Evolutionary conservation across 1,140 invertebrate species (phyloP), one percentile per base, ranked within the genome.

Genomic region (Nasonia vitripennis): DNA sequence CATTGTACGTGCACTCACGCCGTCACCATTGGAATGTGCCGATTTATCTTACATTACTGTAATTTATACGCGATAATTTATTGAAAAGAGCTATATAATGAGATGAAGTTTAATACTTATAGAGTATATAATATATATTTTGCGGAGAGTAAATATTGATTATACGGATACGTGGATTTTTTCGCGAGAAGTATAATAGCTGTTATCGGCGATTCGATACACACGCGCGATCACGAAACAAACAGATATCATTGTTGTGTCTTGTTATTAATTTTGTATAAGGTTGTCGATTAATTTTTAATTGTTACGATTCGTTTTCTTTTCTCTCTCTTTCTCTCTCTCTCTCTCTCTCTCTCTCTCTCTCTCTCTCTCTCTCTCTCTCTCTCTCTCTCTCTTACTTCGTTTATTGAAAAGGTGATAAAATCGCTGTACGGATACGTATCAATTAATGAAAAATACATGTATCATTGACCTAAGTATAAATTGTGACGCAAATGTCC

Each of bases 241-340:
- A 20, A n/a, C 55, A 20, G 20, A 62, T 62, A 62, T 62, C 17
- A 62, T 62, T 62, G 17, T 81, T 71, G 14, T 71, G 23, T 68
- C 73, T 14, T 77, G 34, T 62, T 77, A 77, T 83, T 75, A 77
- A 77, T 75, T 62, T 75, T 77, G 34, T 82, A 71, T 48, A 45
- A 83, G 17, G 7, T 62, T 62, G 27, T 41, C 27, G 11, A 31
- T n/a, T 41, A 37, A 62, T 62, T 82, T 82, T 31, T 71, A 37
- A 62, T 62, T 62, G 55, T 62, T 6, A 62, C 2, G 51, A 74
- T 73, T 31, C 10, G 3, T 68, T 80, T 70, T 70, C 67, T 70
- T 9, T 27, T 70, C n/a, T n/a, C n/a, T n/a, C n/a, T n/a, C n/a
- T n/a, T n/a, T 55, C 12, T 55, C 45, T 48, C 12, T 48, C 11